These are phyloP conservation scores for Hydrotaea cyrtoneurina DNA, from an alignment of 2,888 invertebrate species.

Conservation along the genomic window DNA sequence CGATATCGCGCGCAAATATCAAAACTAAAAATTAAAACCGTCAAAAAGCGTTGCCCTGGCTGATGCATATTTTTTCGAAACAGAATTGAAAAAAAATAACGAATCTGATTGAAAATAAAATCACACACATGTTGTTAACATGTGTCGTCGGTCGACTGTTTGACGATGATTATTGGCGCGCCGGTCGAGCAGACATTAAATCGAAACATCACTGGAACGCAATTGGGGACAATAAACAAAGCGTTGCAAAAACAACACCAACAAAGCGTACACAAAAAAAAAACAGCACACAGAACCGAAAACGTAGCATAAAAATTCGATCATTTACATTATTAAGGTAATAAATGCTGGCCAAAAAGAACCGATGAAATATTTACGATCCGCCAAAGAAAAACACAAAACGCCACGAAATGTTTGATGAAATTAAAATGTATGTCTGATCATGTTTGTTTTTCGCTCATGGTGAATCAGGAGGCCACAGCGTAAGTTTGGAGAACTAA, in stretches of 20 bases:
- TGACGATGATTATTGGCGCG: constrained; percentile 22
- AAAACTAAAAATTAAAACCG: neutral
- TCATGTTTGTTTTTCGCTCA: neutral
- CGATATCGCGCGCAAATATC: constrained; percentile 8
- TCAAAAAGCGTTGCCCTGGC: neutral
- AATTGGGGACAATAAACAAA: constrained; percentile 53
- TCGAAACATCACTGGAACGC: constrained; percentile 29
- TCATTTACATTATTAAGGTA: constrained; percentile 54
- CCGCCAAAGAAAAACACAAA: constrained; percentile 34
- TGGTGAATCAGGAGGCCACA: neutral
- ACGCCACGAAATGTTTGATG: constrained; percentile 34
- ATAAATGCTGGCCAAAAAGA: constrained; percentile 37
- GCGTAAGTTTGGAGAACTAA: neutral
- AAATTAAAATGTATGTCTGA: constrained; percentile 32
- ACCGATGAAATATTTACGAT: constrained; percentile 29
- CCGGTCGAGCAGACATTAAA: neutral
- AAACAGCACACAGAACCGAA: neutral
- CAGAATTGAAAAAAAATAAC: neutral
- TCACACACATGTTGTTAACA: constrained; percentile 59
- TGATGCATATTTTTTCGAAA: constrained; percentile 16
- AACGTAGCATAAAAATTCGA: constrained; percentile 40
- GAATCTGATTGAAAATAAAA: constrained; percentile 38
- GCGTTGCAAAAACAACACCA: neutral
- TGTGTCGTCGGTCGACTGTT: constrained; percentile 19
- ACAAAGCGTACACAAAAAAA: neutral